Evolutionary conservation across 2,113 vertebrate species (phyloP).

Genomic region (Papio anubis): DNA sequence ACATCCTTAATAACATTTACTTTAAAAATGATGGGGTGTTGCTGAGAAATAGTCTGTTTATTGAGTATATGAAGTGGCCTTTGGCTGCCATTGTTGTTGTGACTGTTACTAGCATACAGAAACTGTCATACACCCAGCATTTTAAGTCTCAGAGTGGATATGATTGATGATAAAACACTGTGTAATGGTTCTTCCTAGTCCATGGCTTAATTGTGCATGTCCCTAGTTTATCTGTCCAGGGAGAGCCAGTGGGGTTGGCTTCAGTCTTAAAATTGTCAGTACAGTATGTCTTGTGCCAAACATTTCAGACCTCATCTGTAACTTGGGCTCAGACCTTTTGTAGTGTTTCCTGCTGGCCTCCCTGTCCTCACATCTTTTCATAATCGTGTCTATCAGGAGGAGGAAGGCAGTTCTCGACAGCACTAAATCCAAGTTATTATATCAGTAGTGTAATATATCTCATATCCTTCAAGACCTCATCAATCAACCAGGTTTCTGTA

Average conservation of each 20-base stretch:
- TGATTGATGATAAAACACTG: neutral
- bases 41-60: slow-evolving; percentile 10
- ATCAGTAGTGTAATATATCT: neutral
- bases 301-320: neutral
- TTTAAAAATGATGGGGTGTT: neutral
- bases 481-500: neutral
- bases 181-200: neutral
- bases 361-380: neutral
- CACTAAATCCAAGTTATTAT: neutral
- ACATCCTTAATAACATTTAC: neutral
- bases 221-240: neutral
- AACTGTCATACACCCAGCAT: neutral
- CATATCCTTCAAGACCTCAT: neutral
- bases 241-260: neutral
- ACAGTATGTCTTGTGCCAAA: neutral
- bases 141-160: slow-evolving; percentile 23
- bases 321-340: neutral
- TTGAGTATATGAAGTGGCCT: neutral
- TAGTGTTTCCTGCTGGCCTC: neutral
- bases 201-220: neutral
- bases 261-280: neutral
- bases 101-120: neutral
- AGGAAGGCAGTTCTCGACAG: neutral
- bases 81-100: neutral
- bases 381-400: neutral